Conservation (phyloP, 1,140 invertebrate genomes). For the Drosophila seguyi region DNA sequence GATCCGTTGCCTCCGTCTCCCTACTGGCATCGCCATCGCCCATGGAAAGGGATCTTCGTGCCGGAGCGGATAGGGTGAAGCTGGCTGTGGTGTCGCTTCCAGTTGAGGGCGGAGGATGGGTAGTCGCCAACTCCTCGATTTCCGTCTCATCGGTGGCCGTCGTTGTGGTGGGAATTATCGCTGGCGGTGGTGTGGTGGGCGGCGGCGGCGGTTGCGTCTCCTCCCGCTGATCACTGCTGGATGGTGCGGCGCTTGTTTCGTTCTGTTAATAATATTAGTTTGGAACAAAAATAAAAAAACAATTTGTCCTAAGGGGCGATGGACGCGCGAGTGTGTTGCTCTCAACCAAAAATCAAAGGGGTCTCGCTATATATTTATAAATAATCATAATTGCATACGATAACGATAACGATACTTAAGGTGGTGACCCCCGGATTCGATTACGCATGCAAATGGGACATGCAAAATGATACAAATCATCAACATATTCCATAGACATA, state of each 20-base stretch:
- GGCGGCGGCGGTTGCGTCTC: conserved; percentile 65
- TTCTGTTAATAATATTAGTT: conserved; percentile 85
- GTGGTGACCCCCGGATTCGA: conserved; percentile 24
- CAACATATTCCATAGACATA: conserved; percentile 47
- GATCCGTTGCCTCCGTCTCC: conserved; percentile 27
- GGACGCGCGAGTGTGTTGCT: conserved; percentile 35
- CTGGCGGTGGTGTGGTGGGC: conserved; percentile 68
- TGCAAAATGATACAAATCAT: conserved; percentile 68
- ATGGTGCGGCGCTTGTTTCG: conserved; percentile 72
- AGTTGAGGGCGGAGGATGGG: conserved; percentile 6
- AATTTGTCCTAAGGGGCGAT: conserved; percentile 53
- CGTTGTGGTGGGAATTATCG: conserved; percentile 55
- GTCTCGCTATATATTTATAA: conserved; percentile 7
- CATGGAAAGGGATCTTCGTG: conserved; percentile 28
- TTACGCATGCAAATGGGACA: conserved; percentile 65
- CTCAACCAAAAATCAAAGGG: conserved; percentile 66
- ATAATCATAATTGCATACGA: conserved; percentile 50
- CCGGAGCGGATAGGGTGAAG: conserved; percentile 74
- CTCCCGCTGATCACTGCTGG: conserved; percentile 40
- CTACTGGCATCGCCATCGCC: conserved; percentile 29
- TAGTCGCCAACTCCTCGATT: conserved; percentile 52
- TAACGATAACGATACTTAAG: conserved; percentile 29
- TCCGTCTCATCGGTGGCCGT: conserved; percentile 64
- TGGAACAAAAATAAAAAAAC: conserved; percentile 81
- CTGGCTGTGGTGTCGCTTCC: conserved; percentile 75